These are phyloP conservation scores for Octomys mimax DNA, from an alignment of 2,797 vertebrate genomes.

Conservation along the genomic window DNA sequence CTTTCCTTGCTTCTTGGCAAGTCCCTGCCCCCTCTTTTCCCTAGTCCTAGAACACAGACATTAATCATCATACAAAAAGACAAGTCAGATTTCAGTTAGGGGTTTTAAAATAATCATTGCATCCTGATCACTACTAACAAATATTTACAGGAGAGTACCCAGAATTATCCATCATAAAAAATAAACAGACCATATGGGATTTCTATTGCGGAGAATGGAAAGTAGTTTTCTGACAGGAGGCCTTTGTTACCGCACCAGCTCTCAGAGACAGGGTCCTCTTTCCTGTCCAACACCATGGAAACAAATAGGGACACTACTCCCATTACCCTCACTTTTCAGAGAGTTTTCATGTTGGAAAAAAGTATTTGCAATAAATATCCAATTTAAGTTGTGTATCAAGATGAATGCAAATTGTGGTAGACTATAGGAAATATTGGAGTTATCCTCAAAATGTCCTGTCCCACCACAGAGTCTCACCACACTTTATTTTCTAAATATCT, in stretches of 20 bases:
- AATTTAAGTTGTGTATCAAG: neutral
- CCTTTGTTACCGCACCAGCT: no score
- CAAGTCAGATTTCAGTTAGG: no score
- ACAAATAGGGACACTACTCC: neutral
- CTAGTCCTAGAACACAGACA: rapidly evolving
- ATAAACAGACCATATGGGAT: neutral
- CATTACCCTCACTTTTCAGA: neutral
- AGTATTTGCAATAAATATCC: neutral
- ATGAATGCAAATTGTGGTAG: rapidly evolving
- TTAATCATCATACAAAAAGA: neutral
- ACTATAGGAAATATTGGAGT: neutral
- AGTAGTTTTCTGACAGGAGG: neutral
- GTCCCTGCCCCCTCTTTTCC: neutral
- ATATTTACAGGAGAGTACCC: rapidly evolving
- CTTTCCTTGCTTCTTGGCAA: no score
- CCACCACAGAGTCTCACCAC: rapidly evolving
- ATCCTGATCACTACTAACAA: neutral
- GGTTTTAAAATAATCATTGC: neutral
- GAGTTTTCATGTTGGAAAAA: neutral
- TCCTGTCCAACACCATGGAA: neutral
- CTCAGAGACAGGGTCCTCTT: neutral
- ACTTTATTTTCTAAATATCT: neutral
- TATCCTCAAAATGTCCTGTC: neutral
- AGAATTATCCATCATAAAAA: neutral
- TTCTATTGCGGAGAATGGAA: no score